phyloP scores from a whole-genome alignment of 2,888 invertebrate species.

The Agapostemon virescens region DNA sequence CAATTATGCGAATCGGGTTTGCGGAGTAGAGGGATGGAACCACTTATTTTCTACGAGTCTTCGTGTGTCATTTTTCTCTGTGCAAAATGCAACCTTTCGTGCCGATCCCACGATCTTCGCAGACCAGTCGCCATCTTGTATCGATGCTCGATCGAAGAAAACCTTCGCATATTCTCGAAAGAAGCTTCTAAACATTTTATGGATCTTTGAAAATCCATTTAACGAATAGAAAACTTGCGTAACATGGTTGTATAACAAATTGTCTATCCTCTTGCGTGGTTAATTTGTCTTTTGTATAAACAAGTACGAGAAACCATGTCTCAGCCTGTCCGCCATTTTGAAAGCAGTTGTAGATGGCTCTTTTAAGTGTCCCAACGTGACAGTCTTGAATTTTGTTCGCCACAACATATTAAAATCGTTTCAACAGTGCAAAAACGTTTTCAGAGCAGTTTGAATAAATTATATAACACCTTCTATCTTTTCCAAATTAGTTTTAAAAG shows the following conservation, averaged over 20 bases:
- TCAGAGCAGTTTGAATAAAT: too few species aligned
- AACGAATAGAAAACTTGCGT: too few species aligned
- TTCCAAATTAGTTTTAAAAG: too few species aligned
- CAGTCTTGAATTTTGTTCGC: too few species aligned
- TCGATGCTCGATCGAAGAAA: too few species aligned
- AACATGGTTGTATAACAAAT: too few species aligned
- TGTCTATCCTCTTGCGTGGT: too few species aligned
- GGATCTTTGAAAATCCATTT: neutral
- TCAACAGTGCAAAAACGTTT: too few species aligned
- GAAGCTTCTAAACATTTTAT: neutral
- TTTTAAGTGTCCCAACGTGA: neutral
- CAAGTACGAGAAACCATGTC: too few species aligned
- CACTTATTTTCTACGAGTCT: slow-evolving; percentile 17
- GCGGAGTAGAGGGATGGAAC: slow-evolving; percentile 22
- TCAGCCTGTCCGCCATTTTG: neutral
- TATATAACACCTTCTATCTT: too few species aligned
- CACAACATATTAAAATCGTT: too few species aligned
- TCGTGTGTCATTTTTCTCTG: slow-evolving; percentile 21
- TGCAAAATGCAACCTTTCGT: slow-evolving; percentile 32
- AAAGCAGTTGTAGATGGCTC: neutral
- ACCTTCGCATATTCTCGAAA: neutral
- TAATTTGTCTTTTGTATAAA: too few species aligned
- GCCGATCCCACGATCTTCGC: neutral
- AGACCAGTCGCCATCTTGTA: neutral
- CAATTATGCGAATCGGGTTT: neutral